A percentile compares a stretch with the other conserved stretches of the same genome.
These are phyloP conservation scores for Clusia tigrina DNA, from an alignment of 2,888 invertebrate species.

Conservation along the genomic window DNA sequence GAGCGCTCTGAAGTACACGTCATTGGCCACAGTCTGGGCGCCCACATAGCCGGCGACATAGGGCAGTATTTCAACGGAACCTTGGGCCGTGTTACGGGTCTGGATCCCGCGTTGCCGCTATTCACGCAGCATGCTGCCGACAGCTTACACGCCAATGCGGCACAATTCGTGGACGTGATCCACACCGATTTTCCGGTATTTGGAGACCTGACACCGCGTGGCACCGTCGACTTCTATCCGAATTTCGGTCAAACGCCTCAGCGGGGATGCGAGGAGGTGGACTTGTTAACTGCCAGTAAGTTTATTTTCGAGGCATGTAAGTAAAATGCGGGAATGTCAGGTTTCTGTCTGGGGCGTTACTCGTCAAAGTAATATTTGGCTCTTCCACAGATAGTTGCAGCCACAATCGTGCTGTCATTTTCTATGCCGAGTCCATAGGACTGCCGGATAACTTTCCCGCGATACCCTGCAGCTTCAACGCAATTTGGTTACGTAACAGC, in stretches of 20 bases:
- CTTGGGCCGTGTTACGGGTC: slow-evolving; percentile 57
- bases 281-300: slow-evolving; percentile 53
- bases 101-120: slow-evolving; percentile 63
- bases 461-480: slow-evolving; percentile 48
- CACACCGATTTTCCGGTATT: slow-evolving; percentile 61
- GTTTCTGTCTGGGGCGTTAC: not conserved
- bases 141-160: slow-evolving; percentile 49
- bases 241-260: slow-evolving; percentile 58
- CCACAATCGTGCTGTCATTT: slow-evolving; percentile 58
- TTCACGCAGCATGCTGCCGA: slow-evolving; percentile 53
- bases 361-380: slow-evolving; percentile 13
- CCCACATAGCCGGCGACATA: slow-evolving; percentile 56
- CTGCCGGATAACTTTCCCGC: slow-evolving; percentile 54
- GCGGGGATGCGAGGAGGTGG: slow-evolving; percentile 59
- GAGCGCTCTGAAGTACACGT: slow-evolving; percentile 48
- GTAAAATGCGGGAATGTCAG: slow-evolving; percentile 22
- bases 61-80: slow-evolving; percentile 57
- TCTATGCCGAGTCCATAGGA: slow-evolving; percentile 60
- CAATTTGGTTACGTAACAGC: slow-evolving; percentile 39
- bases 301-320: slow-evolving; percentile 51
- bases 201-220: slow-evolving; percentile 58
- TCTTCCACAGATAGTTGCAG: slow-evolving; percentile 55
- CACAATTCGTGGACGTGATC: slow-evolving; percentile 60
- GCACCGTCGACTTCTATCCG: slow-evolving; percentile 61
- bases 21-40: slow-evolving; percentile 62